Percentiles rank a stretch among this genome's conserved stretches.
Evolutionary conservation across 2,113 vertebrate genomes (phyloP).

Genomic region (Erinaceus europaeus): DNA sequence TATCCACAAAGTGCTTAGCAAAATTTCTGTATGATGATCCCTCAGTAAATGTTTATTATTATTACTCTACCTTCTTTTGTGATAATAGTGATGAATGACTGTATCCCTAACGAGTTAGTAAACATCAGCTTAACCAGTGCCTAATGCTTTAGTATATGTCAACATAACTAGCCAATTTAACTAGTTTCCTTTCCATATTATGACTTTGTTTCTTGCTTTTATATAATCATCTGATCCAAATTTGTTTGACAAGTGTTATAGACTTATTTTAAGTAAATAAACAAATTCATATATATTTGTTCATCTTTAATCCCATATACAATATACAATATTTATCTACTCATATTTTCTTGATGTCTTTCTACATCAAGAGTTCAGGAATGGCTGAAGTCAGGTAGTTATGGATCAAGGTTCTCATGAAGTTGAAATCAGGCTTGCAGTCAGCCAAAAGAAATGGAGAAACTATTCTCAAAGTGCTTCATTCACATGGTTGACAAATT

Average conservation of each 20-base stretch:
- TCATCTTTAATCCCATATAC: neutral
- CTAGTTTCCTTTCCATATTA: neutral
- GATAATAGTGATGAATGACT: neutral
- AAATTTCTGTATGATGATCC: neutral
- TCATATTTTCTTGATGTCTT: neutral
- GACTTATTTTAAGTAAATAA: conserved; percentile 24
- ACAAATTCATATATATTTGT: neutral
- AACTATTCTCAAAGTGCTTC: neutral
- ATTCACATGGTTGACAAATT: neutral
- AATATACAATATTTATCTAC: neutral
- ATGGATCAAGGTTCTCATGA: neutral
- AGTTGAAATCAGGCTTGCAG: neutral
- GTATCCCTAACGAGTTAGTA: neutral
- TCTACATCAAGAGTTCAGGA: neutral
- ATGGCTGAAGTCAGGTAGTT: neutral
- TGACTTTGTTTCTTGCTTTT: neutral
- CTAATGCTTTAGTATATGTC: neutral
- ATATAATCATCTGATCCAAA: neutral
- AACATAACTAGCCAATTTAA: neutral
- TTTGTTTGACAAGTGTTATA: neutral
- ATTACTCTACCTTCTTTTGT: neutral
- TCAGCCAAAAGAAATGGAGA: neutral
- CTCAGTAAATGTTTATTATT: neutral
- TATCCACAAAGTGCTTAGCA: neutral
- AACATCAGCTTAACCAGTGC: neutral